Evolutionary conservation across 2,113 vertebrate genomes (phyloP).

Genomic region (Alouatta palliata): DNA sequence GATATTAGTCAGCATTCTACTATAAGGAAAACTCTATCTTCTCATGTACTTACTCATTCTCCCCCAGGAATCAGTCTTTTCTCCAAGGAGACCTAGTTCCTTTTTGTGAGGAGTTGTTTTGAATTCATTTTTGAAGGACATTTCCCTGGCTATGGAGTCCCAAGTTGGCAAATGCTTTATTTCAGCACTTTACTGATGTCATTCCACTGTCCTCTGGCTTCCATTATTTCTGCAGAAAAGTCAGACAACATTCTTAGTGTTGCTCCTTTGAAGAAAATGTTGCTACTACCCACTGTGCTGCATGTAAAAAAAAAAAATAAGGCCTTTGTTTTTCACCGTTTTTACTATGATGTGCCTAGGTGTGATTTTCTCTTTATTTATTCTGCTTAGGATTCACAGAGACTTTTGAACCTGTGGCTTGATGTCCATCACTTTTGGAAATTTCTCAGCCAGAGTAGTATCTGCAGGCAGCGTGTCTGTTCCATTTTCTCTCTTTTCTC

Average conservation of each 20-base stretch:
- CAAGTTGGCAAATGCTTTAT: background rate
- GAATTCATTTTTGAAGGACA: background rate
- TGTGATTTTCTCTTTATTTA: background rate
- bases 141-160: background rate
- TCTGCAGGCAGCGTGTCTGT: accelerated
- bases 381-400: background rate
- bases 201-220: background rate
- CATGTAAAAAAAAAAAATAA: background rate
- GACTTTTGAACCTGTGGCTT: background rate
- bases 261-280: background rate
- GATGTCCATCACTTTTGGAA: background rate
- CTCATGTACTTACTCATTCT: accelerated
- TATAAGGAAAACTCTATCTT: background rate
- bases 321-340: background rate
- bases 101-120: background rate
- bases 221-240: background rate
- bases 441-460: background rate
- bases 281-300: background rate
- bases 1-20: background rate
- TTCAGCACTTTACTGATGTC: background rate
- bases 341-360: background rate
- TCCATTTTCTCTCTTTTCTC: background rate
- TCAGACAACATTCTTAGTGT: no score
- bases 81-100: background rate
- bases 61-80: accelerated